phyloP scores from a whole-genome alignment of 2,888 invertebrate species.

The Mesorhabditis sp. region DNA sequence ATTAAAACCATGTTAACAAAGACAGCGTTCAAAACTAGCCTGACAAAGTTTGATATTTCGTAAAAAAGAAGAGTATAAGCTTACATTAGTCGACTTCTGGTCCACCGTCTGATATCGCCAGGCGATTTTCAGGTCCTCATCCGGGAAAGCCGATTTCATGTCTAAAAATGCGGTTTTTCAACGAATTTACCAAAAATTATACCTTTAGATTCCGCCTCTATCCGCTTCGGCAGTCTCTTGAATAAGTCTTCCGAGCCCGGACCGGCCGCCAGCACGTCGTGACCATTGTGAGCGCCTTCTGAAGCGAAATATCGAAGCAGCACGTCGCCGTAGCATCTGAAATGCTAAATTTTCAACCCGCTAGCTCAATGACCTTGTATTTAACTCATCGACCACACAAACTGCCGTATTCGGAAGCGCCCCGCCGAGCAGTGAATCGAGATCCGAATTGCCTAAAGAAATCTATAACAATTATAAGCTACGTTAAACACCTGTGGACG shows the following conservation, averaged over 20 bases:
- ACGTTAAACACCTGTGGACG: not conserved
- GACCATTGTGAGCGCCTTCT: not conserved
- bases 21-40: not conserved
- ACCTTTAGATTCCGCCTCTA: not conserved
- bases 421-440: not conserved
- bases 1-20: not conserved
- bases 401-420: not conserved
- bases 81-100: not conserved
- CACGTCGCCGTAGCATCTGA: not conserved
- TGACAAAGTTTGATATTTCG: too few relatives aligned
- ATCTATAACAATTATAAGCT: not conserved
- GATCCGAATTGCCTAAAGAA: slow-evolving; percentile 1
- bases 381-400: not conserved
- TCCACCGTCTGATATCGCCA: not conserved
- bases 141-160: not conserved
- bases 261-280: not conserved
- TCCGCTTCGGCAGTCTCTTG: not conserved
- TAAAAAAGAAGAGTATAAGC: not conserved
- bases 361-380: not conserved
- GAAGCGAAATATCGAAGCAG: slow-evolving; percentile 5
- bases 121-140: not conserved
- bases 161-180: not conserved
- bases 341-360: not conserved
- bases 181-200: not conserved
- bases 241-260: not conserved